phyloP scores from a whole-genome alignment of 2,113 vertebrate genomes.

The Pterocles gutturalis region DNA sequence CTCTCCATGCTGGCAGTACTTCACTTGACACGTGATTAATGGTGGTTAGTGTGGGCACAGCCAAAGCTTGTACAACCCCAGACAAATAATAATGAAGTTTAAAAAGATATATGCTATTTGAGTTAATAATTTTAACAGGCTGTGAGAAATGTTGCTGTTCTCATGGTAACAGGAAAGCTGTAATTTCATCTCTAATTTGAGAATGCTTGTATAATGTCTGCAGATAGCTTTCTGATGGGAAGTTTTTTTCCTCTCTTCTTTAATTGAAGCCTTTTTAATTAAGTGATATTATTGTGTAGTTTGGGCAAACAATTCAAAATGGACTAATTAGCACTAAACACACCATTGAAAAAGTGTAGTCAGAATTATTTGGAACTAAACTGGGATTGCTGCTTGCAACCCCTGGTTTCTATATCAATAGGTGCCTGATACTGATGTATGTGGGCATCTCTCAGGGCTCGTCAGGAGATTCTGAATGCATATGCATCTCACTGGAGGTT shows the following conservation, averaged over 20 bases:
- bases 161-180: constrained; percentile 76
- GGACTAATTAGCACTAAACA: constrained; percentile 51
- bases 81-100: constrained; percentile 71
- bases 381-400: not conserved
- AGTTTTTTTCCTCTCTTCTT: constrained; percentile 32
- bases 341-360: not conserved
- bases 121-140: constrained; percentile 75
- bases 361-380: not conserved
- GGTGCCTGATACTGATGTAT: not conserved
- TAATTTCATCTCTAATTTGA: constrained; percentile 63
- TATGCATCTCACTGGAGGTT: not conserved
- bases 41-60: constrained; percentile 20
- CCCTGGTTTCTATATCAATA: not conserved
- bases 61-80: constrained; percentile 23
- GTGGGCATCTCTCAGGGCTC: not conserved
- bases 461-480: not conserved
- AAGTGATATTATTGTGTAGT: constrained; percentile 1
- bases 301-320: constrained; percentile 47
- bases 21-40: constrained; percentile 56
- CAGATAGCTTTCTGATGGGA: constrained; percentile 45
- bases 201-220: constrained; percentile 3
- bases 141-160: constrained; percentile 67
- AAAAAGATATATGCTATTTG: constrained; percentile 64
- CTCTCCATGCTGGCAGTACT: not conserved
- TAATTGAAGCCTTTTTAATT: constrained; percentile 66